Conservation (phyloP, 2,113 vertebrate species). For the Trematomus loennbergii region DNA sequence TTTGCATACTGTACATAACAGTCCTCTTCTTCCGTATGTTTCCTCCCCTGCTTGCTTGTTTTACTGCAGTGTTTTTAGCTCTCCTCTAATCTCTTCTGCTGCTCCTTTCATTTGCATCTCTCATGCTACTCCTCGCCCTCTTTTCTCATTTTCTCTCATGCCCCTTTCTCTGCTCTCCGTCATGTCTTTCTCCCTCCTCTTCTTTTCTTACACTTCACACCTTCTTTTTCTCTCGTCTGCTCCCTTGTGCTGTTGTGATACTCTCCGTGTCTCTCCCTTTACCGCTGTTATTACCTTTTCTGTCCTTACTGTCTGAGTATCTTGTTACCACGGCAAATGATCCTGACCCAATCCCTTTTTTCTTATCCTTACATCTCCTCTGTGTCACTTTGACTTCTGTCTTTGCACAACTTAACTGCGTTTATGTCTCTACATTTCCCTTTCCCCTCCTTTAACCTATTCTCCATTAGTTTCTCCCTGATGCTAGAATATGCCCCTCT, state of each 20-base stretch:
- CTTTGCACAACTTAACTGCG: slow-evolving; percentile 26
- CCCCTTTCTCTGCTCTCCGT: slow-evolving; percentile 17
- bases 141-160: slow-evolving; percentile 16
- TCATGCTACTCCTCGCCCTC: not conserved
- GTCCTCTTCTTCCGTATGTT: slow-evolving; percentile 3
- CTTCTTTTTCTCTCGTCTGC: slow-evolving; percentile 11
- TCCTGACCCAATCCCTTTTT: slow-evolving; percentile 36
- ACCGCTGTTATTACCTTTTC: slow-evolving; percentile 25
- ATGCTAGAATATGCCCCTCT: slow-evolving; percentile 23
- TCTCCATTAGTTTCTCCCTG: slow-evolving; percentile 14
- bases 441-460: slow-evolving; percentile 13
- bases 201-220: slow-evolving; percentile 14
- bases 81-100: slow-evolving; percentile 39
- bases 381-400: slow-evolving; percentile 25
- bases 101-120: slow-evolving; percentile 39
- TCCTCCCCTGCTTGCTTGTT: not conserved
- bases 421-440: not conserved
- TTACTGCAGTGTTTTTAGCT: slow-evolving; percentile 15
- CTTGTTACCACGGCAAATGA: slow-evolving; percentile 37
- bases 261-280: not conserved
- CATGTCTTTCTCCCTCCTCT: slow-evolving; percentile 16
- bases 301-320: slow-evolving; percentile 32
- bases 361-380: slow-evolving; percentile 27
- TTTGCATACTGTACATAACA: not conserved
- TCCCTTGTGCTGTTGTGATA: slow-evolving; percentile 7